Evolutionary conservation across 1,140 invertebrate species (phyloP), one percentile per base, ranked within the genome.

Genomic region (Macrobrachium rosenbergii): DNA sequence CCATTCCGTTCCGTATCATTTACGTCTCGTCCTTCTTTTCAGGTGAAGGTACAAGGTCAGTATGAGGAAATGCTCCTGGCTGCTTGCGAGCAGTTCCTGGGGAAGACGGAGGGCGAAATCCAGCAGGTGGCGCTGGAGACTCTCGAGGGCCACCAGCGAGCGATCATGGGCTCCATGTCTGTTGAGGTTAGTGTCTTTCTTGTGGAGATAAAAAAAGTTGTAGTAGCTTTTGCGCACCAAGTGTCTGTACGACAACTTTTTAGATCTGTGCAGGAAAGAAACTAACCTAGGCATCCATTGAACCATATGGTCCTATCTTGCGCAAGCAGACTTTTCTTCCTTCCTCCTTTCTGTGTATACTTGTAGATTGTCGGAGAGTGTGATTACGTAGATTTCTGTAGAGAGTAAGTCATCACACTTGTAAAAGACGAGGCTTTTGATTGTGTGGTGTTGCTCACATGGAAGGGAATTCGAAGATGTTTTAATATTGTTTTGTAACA

Each of bases 161-260:
- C 98, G 87, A 99, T 99, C 85, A 99, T 99, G 98, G 98, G 98
- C 12, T 98, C 97, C 88, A 99, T 99, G 98, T 99, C 98, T 60
- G 98, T 99, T 16, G 98, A 99, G 94, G 95, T 95, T 92, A 90
- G 89, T 90, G 14, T 88, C 86, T 85, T 80, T 64, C 77, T 90
- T 37, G 75, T 80, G 78, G 60, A 67, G 62, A 81, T 81, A 45
- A 43, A 21, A 37, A 63, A 67, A 81, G 64, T 81, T 81, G 62
- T 67, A 64, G 79, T 81, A 63, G 37, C 11, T 73, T 37, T 43
- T 45, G 6, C n/a, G 7, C 11, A 10, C 16, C 37, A 37, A n/a
- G 23, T 80, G 12, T 62, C 14, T 10, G 14, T 28, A 37, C 78
- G 23, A 28, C 78, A 80, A 80, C 63, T 80, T 80, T 80, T 80